Evolutionary conservation across 92 coral and sea anemone species (phyloP), one percentile per base, ranked within the genome.

Genomic region (Chrysogorgia sp.): DNA sequence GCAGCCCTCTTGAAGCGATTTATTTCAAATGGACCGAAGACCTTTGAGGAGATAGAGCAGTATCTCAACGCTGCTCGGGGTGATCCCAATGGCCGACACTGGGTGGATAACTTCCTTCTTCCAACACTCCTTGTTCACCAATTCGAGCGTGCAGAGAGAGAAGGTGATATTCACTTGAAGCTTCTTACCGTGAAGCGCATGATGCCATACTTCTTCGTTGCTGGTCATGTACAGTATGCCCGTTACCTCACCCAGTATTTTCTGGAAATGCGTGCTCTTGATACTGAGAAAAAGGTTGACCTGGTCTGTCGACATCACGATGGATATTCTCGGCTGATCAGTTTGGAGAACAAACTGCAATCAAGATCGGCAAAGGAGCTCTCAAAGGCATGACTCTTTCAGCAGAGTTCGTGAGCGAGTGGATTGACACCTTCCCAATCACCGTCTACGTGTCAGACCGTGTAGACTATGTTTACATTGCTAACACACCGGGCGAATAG

Each of bases 171-270:
- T 37, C 71, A 2, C 5, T 30, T 64, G 71, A 45, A 64, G 28
- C 49, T 31, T 20, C 50, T 64, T 12, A 64, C 71, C 31, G 47
- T 64, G n/a, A 48, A 64, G 35, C 71, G 79, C 25, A 74, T 74
- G 79, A 40, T 74, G 5, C 65, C 66, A 22, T 74, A 74, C 79
- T 74, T 49, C 79, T 74, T 74, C 3, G 62, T 41, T 19, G 79
- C 79, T 48, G 79, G 79, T 26, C 47, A 74, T 47, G 28, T 34
- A 25, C 40, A 74, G 28, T 74, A 74, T 34, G 63, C 79, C 63
- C 61, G 79, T 25, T 74, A 50, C 48, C 12, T 74, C 13, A 50
- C 65, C 45, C 48, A 58, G 21, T 45, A 74, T 34, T 22, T 74
- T 14, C 63, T 74, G 1, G 79, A 74, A 41, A 74, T 50, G 63